Percentiles rank a stretch among this genome's conserved stretches.
Evolutionary conservation across 2,888 invertebrate species (phyloP).

Genomic region (Rotaria magnacalcarata): DNA sequence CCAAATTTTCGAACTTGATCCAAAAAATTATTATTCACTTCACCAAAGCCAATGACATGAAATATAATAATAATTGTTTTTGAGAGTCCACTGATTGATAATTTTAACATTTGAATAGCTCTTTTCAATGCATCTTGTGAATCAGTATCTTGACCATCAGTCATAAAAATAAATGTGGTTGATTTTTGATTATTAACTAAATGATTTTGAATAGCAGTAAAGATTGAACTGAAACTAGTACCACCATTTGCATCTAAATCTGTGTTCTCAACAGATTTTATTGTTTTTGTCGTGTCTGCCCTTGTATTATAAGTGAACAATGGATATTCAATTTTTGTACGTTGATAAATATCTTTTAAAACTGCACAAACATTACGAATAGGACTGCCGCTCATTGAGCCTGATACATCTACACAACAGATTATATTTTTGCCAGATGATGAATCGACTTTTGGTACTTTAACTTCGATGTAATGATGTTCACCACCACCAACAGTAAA

Average conservation of each 20-base stretch:
- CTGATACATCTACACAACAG: conserved; percentile 39
- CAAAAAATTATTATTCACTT: conserved; percentile 37
- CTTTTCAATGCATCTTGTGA: conserved; percentile 30
- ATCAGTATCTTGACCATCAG: conserved; percentile 40
- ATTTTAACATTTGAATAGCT: conserved; percentile 37
- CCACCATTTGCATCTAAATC: conserved; percentile 38
- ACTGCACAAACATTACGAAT: conserved; percentile 41
- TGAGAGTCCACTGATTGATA: conserved; percentile 20
- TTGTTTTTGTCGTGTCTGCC: conserved; percentile 36
- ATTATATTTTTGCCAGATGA: conserved; percentile 36
- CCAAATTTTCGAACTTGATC: conserved; percentile 37
- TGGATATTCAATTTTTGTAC: conserved; percentile 39
- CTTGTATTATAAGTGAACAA: conserved; percentile 38
- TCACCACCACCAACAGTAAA: neutral
- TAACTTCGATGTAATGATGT: conserved; percentile 27
- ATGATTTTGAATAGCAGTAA: conserved; percentile 37
- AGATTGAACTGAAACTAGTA: conserved; percentile 40
- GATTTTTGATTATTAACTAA: conserved; percentile 42
- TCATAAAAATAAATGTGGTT: conserved; percentile 42
- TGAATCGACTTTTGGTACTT: conserved; percentile 20
- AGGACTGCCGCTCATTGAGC: conserved; percentile 39
- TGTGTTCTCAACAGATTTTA: conserved; percentile 33
- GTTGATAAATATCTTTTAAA: conserved; percentile 38
- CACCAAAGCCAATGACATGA: conserved; percentile 42
- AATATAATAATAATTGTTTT: conserved; percentile 26